These are phyloP conservation scores for Tachysurus fulvidraco DNA, from an alignment of 2,113 vertebrate genomes.

Conservation along the genomic window DNA sequence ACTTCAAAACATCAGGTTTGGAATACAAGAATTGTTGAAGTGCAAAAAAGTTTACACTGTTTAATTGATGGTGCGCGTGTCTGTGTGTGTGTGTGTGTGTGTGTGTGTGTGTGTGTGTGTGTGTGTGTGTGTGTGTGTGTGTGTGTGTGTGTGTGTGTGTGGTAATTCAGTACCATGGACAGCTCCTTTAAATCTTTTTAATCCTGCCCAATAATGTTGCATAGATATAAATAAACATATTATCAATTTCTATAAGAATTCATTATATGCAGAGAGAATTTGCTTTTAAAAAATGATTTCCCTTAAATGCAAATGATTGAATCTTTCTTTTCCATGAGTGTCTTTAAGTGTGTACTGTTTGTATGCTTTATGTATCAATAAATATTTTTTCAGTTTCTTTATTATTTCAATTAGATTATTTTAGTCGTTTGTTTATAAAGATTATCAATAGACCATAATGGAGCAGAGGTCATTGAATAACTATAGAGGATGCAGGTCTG, in stretches of 20 bases:
- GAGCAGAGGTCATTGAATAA: neutral
- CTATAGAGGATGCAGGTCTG: neutral
- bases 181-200: constrained; percentile 27
- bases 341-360: neutral
- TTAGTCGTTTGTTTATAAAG: neutral
- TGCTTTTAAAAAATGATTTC: neutral
- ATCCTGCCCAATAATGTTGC: neutral
- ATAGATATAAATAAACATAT: neutral
- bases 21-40: neutral
- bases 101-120: neutral
- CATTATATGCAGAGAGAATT: neutral
- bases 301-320: neutral
- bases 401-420: no score
- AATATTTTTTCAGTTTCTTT: no score
- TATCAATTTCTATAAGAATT: neutral
- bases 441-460: neutral
- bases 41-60: neutral
- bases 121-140: neutral
- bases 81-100: neutral
- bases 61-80: neutral
- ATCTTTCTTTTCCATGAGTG: neutral
- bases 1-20: constrained; percentile 4
- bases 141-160: neutral
- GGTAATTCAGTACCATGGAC: constrained; percentile 51
- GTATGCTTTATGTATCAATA: neutral